A percentile compares a stretch with the other conserved stretches of the same genome.
These are phyloP conservation scores for Chloroclysta siterata DNA, from an alignment of 2,888 invertebrate species.

Conservation along the genomic window DNA sequence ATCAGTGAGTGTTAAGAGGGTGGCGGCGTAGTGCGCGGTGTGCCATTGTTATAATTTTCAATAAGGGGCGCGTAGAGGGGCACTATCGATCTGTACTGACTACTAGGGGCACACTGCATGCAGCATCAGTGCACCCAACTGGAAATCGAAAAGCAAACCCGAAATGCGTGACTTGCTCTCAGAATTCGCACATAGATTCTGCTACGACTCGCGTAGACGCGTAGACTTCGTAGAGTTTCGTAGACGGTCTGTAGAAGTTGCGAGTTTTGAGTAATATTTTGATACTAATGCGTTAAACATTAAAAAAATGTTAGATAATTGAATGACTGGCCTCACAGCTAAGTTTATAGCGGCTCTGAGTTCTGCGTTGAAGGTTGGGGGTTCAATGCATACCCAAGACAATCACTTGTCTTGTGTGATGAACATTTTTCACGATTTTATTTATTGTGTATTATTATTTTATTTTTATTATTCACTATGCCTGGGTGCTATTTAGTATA, in stretches of 20 bases:
- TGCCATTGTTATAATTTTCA: conserved; percentile 85
- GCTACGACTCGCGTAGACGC: conserved; percentile 19
- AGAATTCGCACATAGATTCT: conserved; percentile 8
- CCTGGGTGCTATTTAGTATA: no score
- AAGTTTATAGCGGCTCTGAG: no score
- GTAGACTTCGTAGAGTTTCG: conserved; percentile 11
- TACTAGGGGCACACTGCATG: conserved; percentile 60
- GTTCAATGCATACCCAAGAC: no score
- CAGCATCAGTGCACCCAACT: conserved; percentile 78
- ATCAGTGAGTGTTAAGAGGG: conserved; percentile 85
- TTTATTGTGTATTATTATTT: no score
- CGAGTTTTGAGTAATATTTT: background rate
- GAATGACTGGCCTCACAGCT: no score
- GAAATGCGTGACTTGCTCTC: conserved; percentile 28
- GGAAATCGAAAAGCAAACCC: conserved; percentile 65
- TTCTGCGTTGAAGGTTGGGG: no score
- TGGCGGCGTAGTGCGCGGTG: conserved; percentile 69
- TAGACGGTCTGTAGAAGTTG: conserved; percentile 12
- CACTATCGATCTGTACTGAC: conserved; percentile 72
- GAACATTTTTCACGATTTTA: no score
- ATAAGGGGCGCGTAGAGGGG: conserved; percentile 84
- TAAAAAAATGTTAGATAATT: no score
- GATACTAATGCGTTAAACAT: no score
- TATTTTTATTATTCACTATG: no score
- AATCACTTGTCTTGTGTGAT: no score